These are phyloP conservation scores for Marmota flaviventris DNA, from an alignment of 2,113 vertebrate genomes.

Conservation along the genomic window DNA sequence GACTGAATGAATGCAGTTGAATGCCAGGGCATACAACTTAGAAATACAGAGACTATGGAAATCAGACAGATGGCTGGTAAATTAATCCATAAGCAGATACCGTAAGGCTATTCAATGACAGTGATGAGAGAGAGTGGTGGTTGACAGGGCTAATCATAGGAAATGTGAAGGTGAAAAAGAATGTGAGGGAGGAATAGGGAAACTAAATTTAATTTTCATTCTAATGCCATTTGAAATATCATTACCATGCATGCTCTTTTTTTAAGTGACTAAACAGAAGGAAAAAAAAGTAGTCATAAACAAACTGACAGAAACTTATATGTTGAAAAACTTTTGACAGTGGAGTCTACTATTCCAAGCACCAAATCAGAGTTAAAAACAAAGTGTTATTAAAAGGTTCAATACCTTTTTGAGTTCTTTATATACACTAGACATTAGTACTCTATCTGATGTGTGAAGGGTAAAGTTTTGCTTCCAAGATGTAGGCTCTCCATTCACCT, in stretches of 20 bases:
- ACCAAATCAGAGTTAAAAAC: background rate
- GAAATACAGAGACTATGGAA: conserved; percentile 77
- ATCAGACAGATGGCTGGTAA: conserved; percentile 86
- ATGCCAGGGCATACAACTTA: conserved; percentile 64
- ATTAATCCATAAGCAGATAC: conserved; percentile 84
- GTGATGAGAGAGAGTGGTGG: conserved; percentile 73
- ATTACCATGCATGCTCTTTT: background rate
- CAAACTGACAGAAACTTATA: background rate
- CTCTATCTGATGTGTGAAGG: no score
- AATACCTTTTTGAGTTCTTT: background rate
- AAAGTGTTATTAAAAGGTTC: background rate
- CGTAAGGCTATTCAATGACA: conserved; percentile 84
- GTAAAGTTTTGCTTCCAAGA: no score
- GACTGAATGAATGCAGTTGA: conserved; percentile 74
- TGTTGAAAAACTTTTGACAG: background rate
- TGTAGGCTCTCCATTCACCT: no score
- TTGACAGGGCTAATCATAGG: conserved; percentile 60
- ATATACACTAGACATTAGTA: no score
- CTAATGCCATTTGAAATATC: background rate
- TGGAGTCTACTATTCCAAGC: background rate
- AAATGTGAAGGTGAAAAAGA: conserved; percentile 78
- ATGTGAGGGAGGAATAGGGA: background rate
- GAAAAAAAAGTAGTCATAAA: background rate
- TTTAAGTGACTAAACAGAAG: background rate
- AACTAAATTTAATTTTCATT: background rate